phyloP scores from a whole-genome alignment of 2,797 vertebrate species.

The Sorex maritimensis region DNA sequence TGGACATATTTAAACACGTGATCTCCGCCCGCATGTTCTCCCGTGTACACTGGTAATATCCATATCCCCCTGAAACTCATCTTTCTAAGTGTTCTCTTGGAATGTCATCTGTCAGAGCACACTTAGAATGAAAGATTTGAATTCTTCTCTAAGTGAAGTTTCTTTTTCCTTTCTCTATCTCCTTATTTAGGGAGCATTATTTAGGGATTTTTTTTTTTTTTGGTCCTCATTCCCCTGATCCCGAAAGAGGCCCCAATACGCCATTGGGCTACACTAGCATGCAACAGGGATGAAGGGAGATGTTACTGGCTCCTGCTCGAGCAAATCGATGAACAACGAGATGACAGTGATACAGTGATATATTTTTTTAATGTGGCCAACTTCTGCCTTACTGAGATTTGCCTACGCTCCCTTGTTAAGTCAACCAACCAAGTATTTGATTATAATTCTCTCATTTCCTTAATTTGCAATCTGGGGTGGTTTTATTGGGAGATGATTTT shows the following conservation, averaged over 20 bases:
- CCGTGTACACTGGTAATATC: neutral
- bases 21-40: conserved; percentile 22
- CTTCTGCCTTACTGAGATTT: neutral
- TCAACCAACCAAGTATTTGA: neutral
- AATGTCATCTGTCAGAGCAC: conserved; percentile 40
- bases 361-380: conserved; percentile 23
- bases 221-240: too few relatives aligned
- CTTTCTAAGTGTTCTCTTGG: conserved; percentile 67
- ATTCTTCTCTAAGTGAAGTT: conserved; percentile 39
- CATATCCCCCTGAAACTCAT: conserved; percentile 55
- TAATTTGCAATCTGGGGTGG: conserved; percentile 28
- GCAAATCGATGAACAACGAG: too few relatives aligned
- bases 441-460: conserved; percentile 8
- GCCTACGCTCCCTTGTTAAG: conserved; percentile 5
- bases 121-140: neutral
- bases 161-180: neutral
- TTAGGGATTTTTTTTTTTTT: too few relatives aligned
- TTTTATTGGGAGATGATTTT: conserved; percentile 58
- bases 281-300: too few relatives aligned
- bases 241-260: too few relatives aligned
- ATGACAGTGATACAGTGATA: too few relatives aligned
- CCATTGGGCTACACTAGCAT: too few relatives aligned
- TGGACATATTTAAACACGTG: neutral
- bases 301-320: too few relatives aligned
- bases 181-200: conserved; percentile 7